Evolutionary conservation across 2,888 invertebrate species (phyloP), one percentile per base, ranked within the genome.

Genomic region (Ennomos erosarius): DNA sequence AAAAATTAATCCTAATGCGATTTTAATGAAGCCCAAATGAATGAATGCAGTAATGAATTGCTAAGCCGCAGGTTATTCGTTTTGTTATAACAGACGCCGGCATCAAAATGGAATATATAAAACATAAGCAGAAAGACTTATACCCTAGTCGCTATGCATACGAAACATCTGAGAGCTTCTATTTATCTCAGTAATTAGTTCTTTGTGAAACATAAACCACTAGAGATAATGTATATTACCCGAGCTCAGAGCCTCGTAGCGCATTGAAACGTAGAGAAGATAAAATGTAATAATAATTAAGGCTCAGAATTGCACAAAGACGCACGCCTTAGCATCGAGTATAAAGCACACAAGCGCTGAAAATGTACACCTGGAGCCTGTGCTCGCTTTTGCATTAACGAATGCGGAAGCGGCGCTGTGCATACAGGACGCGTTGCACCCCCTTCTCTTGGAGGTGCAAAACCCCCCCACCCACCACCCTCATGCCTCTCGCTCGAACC

Each of bases 1-100:
- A 91, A 91, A 90, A 90, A 92, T 89, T 92, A 92, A 92, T 91
- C 92, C 91, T 91, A 92, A 92, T 91, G 88, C 91, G 91, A 91
- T 91, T 90, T 92, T 92, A 92, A 92, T 92, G 91, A 92, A 91
- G 87, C 85, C 83, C 81, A 87, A 90, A 88, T 87, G 87, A 88
- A 90, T 83, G 89, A 90, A 89, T 88, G 87, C 83, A 84, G 79
- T 88, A 88, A 90, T 91, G 90, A 90, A 90, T 86, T 85, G 85
- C 79, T 87, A 88, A 90, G 87, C 85, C 79, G 75, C 81, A 67
- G 82, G 80, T 81, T 85, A 81, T 80, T 83, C 82, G 79, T 85
- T 87, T 88, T 85, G 78, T 76, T 72, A 76, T 75, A 68, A 55
- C 69, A 60, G 68, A 70, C 74, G 75, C 75, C 65, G 74, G 70